A percentile compares a stretch with the other conserved stretches of the same genome.
Evolutionary conservation across 2,888 invertebrate species (phyloP).

Genomic region (Hyles lineata): DNA sequence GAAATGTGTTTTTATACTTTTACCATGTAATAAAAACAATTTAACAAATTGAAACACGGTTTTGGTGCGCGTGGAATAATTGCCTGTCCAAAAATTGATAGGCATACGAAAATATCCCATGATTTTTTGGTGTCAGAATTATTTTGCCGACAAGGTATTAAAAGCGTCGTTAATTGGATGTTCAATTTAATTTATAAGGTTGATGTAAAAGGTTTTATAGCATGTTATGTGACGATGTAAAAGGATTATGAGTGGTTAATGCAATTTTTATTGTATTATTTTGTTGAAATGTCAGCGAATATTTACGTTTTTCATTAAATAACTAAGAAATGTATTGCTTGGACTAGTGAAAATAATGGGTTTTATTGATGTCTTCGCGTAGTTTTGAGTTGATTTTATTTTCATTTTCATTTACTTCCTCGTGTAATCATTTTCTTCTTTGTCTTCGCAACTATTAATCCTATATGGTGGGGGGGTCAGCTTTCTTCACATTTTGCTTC

Average conservation of each 20-base stretch:
- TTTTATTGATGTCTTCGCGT: too few relatives aligned
- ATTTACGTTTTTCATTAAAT: too few relatives aligned
- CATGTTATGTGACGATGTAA: background rate
- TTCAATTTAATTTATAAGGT: conserved; percentile 24
- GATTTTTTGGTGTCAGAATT: conserved; percentile 28
- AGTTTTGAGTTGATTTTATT: too few relatives aligned
- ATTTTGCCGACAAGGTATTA: conserved; percentile 29
- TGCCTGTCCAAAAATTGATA: conserved; percentile 28
- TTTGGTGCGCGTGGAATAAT: conserved; percentile 24
- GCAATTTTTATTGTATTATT: too few relatives aligned
- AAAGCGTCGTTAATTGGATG: conserved; percentile 28
- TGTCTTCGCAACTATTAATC: too few relatives aligned
- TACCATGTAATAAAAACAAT: conserved; percentile 24
- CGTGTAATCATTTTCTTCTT: too few relatives aligned
- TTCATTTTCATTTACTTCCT: too few relatives aligned
- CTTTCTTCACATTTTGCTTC: too few relatives aligned
- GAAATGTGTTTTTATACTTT: background rate
- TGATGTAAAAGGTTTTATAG: background rate
- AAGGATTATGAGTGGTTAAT: background rate
- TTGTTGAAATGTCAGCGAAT: too few relatives aligned
- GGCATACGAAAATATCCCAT: conserved; percentile 27
- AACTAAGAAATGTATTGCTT: too few relatives aligned
- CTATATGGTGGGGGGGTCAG: too few relatives aligned
- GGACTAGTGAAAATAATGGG: too few relatives aligned
- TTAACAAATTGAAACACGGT: conserved; percentile 18